A percentile compares a stretch with the other conserved stretches of the same genome.
Evolutionary conservation across 2,113 vertebrate species (phyloP).

Genomic region (Phodopus roborovskii): DNA sequence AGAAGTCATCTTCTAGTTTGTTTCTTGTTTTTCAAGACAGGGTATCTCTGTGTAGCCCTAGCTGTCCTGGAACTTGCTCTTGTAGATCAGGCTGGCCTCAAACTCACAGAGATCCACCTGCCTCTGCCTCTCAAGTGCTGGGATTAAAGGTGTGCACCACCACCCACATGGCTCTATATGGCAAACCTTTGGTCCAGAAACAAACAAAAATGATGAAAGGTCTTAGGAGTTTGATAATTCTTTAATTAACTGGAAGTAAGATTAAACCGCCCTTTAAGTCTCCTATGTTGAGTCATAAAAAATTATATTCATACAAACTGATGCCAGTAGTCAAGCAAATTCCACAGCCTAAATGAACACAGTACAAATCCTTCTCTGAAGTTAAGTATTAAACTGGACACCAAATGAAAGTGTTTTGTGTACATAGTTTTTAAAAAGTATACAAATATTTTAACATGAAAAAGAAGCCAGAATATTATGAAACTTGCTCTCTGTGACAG

Average conservation of each 20-base stretch:
- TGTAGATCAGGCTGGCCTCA: too few species aligned
- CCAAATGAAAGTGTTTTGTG: not conserved
- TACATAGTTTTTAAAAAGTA: not conserved
- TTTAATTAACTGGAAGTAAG: not conserved
- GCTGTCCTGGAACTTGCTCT: too few species aligned
- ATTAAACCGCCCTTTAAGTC: not conserved
- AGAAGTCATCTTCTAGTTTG: not conserved
- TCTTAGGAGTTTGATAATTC: accelerated
- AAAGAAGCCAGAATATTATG: not conserved
- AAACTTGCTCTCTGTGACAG: accelerated
- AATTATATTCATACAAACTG: not conserved
- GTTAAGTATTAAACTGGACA: not conserved
- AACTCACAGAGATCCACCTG: too few species aligned
- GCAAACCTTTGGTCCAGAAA: not conserved
- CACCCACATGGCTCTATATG: too few species aligned
- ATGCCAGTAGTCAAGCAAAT: not conserved
- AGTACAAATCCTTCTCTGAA: not conserved
- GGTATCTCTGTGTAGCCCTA: too few species aligned
- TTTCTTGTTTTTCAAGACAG: too few species aligned
- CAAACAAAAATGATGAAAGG: not conserved
- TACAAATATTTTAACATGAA: not conserved
- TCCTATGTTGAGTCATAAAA: not conserved
- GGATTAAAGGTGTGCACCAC: too few species aligned
- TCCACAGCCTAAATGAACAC: not conserved
- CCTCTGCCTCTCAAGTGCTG: too few species aligned